phyloP scores from a whole-genome alignment of 1,140 invertebrate genomes.

The Zaprionus inermis region DNA sequence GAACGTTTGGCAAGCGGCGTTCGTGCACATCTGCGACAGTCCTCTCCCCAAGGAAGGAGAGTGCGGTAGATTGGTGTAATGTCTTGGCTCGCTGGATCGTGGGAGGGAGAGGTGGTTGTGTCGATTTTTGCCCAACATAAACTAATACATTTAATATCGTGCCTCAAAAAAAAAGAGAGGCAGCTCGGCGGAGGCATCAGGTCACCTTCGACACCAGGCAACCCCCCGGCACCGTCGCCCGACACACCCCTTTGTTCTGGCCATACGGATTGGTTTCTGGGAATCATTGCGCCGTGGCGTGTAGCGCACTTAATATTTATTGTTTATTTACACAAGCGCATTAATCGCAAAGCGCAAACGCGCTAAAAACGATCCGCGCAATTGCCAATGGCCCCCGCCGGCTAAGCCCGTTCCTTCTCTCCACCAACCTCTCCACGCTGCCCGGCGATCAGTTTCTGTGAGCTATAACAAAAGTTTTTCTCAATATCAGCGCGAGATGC shows the following conservation, averaged over 20 bases:
- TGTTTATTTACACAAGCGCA: slow-evolving; percentile 82
- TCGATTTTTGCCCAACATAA: too few relatives aligned
- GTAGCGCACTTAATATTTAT: slow-evolving; percentile 80
- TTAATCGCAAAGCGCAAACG: slow-evolving; percentile 79
- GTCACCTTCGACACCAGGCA: background rate
- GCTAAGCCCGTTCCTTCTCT: background rate
- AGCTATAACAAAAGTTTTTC: slow-evolving; percentile 27
- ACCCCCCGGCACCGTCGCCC: background rate
- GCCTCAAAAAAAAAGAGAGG: slow-evolving; percentile 30
- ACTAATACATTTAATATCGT: slow-evolving; percentile 67
- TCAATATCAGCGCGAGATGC: slow-evolving; percentile 32
- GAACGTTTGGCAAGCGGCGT: slow-evolving; percentile 33
- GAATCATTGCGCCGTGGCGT: slow-evolving; percentile 59
- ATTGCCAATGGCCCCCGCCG: slow-evolving; percentile 61
- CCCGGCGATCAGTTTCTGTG: slow-evolving; percentile 21
- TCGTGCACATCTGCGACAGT: slow-evolving; percentile 46
- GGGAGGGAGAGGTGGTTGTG: too few relatives aligned
- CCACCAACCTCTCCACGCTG: background rate
- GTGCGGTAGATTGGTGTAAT: too few relatives aligned
- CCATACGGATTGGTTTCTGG: slow-evolving; percentile 23
- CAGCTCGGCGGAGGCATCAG: slow-evolving; percentile 1
- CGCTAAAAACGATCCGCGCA: slow-evolving; percentile 75
- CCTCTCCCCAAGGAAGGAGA: too few relatives aligned
- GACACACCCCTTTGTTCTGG: background rate
- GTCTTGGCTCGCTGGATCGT: too few relatives aligned